Evolutionary conservation across 2,113 vertebrate genomes (phyloP).

Genomic region (Dasypus novemcinctus): DNA sequence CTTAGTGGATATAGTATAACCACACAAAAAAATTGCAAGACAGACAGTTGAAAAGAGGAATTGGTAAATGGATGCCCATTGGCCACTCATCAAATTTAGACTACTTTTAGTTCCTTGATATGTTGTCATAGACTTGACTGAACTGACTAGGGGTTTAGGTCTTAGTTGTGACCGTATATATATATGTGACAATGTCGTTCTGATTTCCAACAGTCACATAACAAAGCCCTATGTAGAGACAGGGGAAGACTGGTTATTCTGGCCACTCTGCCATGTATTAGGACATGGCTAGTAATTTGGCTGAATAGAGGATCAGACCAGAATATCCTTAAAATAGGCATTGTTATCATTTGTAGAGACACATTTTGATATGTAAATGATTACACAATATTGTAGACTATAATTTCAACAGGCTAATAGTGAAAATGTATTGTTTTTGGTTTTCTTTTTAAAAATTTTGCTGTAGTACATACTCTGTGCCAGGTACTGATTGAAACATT

Average conservation of each 20-base stretch:
- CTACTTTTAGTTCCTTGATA: neutral
- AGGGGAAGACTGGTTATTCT: neutral
- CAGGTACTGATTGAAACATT: neutral
- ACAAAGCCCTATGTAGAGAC: neutral
- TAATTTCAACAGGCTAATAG: neutral
- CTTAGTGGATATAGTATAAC: slow-evolving; percentile 24
- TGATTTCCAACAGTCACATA: neutral
- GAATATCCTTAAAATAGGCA: neutral
- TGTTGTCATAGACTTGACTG: neutral
- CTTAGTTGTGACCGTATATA: neutral
- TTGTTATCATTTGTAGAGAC: neutral
- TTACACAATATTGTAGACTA: neutral
- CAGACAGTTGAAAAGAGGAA: neutral
- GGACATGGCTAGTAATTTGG: neutral
- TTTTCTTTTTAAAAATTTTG: neutral
- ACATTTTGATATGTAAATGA: neutral
- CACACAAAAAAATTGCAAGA: neutral
- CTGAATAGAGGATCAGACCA: neutral
- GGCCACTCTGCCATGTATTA: neutral
- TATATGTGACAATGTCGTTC: neutral
- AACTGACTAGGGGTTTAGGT: neutral
- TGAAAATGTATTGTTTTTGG: neutral
- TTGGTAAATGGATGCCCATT: neutral
- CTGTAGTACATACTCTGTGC: neutral
- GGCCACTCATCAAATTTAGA: neutral